Evolutionary conservation across 2,113 vertebrate species (phyloP).

Genomic region (Dryoscopus gambensis): DNA sequence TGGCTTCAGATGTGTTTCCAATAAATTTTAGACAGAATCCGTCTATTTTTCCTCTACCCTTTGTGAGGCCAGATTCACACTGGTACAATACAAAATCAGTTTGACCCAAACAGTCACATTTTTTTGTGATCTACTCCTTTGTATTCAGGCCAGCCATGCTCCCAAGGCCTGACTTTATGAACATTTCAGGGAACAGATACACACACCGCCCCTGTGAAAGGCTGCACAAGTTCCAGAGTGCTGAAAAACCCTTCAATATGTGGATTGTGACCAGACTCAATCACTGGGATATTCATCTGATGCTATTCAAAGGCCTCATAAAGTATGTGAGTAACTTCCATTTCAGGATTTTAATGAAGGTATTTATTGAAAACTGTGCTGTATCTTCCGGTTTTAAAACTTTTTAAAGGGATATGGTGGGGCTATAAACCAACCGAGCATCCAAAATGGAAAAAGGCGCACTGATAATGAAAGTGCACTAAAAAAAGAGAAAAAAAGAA

Average conservation of each 20-base stretch:
- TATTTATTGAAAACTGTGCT: neutral
- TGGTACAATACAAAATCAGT: neutral
- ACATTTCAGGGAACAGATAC: neutral
- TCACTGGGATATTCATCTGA: slow-evolving; percentile 1
- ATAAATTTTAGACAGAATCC: neutral
- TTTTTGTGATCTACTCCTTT: neutral
- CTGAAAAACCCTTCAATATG: neutral
- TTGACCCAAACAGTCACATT: neutral
- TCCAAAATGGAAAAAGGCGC: neutral
- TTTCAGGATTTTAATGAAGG: neutral
- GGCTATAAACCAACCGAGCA: neutral
- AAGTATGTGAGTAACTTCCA: neutral
- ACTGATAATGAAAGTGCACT: neutral
- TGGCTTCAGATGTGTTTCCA: neutral
- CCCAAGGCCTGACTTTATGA: neutral
- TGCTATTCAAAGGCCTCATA: neutral
- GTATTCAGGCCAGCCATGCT: neutral
- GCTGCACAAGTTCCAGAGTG: neutral
- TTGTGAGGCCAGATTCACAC: neutral
- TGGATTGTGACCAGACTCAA: slow-evolving; percentile 19
- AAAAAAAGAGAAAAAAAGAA: neutral
- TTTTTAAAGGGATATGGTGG: neutral
- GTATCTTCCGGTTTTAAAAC: neutral
- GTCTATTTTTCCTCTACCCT: neutral
- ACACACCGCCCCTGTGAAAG: neutral